Percentiles rank a stretch among this genome's conserved stretches.
Conservation (phyloP, 2,888 invertebrate genomes). For the Sipha maydis region DNA sequence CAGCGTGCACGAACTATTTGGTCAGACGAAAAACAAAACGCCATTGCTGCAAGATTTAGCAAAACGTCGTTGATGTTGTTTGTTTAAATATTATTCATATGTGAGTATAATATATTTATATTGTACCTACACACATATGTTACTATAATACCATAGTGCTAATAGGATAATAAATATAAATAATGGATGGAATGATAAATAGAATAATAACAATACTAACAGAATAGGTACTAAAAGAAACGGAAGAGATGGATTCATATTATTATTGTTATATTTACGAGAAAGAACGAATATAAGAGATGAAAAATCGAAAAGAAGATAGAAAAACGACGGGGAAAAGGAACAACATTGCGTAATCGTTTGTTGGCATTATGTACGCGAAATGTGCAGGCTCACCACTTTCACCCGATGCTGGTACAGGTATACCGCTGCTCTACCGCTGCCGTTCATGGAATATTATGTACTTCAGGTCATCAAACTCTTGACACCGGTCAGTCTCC, state of each 20-base stretch:
- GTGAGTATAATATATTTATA: no score
- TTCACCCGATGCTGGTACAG: slow-evolving; percentile 48
- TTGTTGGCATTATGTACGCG: slow-evolving; percentile 46
- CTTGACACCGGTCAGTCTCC: slow-evolving; percentile 41
- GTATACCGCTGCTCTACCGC: neutral
- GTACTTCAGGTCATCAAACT: slow-evolving; percentile 60
- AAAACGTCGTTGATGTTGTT: neutral
- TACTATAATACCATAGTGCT: no score
- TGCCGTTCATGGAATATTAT: slow-evolving; percentile 9
- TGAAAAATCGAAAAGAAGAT: slow-evolving; percentile 35
- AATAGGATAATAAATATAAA: neutral
- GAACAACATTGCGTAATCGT: slow-evolving; percentile 56
- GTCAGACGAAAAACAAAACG: neutral
- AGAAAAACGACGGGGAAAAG: slow-evolving; percentile 26
- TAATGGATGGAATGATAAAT: no score
- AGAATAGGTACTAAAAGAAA: neutral
- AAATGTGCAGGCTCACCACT: slow-evolving; percentile 56
- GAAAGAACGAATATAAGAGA: slow-evolving; percentile 29
- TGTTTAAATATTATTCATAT: neutral
- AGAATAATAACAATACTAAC: no score
- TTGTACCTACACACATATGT: no score
- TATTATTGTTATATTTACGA: neutral
- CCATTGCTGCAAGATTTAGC: neutral
- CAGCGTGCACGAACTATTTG: neutral
- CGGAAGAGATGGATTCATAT: neutral